Conservation (phyloP, 2,888 invertebrate genomes). For the Heterodera filipjevi region DNA sequence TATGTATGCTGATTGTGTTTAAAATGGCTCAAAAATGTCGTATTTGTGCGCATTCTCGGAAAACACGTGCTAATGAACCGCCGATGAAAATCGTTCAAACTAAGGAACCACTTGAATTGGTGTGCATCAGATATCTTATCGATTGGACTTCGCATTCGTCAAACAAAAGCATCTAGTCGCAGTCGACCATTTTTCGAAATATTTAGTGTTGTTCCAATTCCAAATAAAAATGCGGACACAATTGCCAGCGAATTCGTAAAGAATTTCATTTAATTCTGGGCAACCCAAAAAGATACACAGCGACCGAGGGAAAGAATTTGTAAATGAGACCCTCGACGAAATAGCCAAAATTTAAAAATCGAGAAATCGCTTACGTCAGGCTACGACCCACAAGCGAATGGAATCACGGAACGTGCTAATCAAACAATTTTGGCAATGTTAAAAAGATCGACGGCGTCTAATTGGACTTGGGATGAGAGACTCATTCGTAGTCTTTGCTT, state of each 20-base stretch:
- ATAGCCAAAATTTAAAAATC: no score
- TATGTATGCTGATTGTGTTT: slow-evolving; percentile 11
- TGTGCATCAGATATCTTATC: slow-evolving; percentile 3
- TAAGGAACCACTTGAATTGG: slow-evolving; percentile 10
- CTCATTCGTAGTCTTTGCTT: no score
- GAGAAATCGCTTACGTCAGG: no score
- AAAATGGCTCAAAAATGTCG: slow-evolving; percentile 9
- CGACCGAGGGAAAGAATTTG: no score
- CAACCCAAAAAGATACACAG: no score
- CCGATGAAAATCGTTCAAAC: slow-evolving; percentile 20
- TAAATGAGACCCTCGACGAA: no score
- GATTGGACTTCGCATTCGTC: background rate
- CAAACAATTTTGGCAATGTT: no score
- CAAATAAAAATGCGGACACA: slow-evolving; percentile 6
- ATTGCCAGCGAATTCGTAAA: slow-evolving; percentile 1
- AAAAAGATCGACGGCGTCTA: no score
- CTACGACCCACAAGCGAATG: no score
- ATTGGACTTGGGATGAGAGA: no score
- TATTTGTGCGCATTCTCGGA: slow-evolving; percentile 11
- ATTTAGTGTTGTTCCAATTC: slow-evolving; percentile 10
- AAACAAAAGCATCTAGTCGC: slow-evolving; percentile 6
- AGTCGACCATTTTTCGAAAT: slow-evolving; percentile 18
- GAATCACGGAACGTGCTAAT: no score
- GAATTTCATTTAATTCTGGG: slow-evolving; percentile 6
- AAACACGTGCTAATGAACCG: slow-evolving; percentile 11